These are phyloP conservation scores for Himantopus leucocephalus DNA, from an alignment of 2,113 vertebrate species.

Conservation along the genomic window DNA sequence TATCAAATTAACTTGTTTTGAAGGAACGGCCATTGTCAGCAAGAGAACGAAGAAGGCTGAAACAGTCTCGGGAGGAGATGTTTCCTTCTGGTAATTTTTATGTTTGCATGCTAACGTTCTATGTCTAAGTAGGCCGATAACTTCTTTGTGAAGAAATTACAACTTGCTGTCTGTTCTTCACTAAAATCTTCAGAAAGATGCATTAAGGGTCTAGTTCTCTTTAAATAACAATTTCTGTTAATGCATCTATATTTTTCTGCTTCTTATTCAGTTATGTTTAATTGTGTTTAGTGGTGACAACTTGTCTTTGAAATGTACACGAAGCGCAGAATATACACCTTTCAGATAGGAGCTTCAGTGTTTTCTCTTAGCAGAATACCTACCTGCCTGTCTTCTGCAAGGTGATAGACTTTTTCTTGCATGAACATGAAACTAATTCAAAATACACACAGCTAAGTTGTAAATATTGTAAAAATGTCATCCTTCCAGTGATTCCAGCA, in stretches of 20 bases:
- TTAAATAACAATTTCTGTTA: not conserved
- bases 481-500: constrained; percentile 64
- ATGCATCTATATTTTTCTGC: not conserved
- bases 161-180: not conserved
- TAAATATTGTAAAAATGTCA: constrained; percentile 40
- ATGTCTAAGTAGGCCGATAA: not conserved
- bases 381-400: not conserved
- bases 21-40: constrained; percentile 90
- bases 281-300: not conserved
- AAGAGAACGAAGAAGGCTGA: constrained; percentile 91
- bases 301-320: not conserved
- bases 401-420: not conserved
- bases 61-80: constrained; percentile 83
- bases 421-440: not conserved
- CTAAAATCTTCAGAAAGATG: not conserved
- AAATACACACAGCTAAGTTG: not conserved
- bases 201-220: not conserved
- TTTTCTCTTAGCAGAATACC: not conserved
- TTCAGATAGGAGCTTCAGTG: not conserved
- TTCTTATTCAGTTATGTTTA: not conserved
- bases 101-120: not conserved
- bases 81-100: constrained; percentile 75
- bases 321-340: not conserved
- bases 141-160: not conserved
- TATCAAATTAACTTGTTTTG: constrained; percentile 17